Conservation (phyloP, 2,113 vertebrate genomes). For the Microcebus lehilahytsara region DNA sequence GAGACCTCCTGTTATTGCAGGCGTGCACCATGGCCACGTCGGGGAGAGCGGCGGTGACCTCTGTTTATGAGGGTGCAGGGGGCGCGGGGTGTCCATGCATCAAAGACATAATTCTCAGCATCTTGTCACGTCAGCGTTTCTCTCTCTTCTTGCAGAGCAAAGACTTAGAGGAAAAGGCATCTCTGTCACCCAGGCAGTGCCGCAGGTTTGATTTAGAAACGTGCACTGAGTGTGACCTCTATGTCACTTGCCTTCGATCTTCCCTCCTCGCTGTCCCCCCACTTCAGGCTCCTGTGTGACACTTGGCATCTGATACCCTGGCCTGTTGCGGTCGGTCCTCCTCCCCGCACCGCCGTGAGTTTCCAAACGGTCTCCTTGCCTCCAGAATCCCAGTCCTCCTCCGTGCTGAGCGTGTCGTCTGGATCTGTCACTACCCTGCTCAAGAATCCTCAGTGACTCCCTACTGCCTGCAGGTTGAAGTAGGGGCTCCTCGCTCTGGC, state of each 20-base stretch:
- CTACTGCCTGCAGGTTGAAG: not conserved
- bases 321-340: not conserved
- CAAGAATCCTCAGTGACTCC: not conserved
- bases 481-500: no score
- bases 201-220: not conserved
- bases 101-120: constrained; percentile 32
- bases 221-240: not conserved
- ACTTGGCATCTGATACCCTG: rapidly evolving
- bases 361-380: not conserved
- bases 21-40: not conserved
- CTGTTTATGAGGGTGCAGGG: not conserved
- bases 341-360: not conserved
- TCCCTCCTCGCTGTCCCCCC: not conserved
- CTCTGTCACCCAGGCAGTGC: not conserved
- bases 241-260: not conserved
- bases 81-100: constrained; percentile 45
- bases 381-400: not conserved
- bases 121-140: constrained; percentile 62
- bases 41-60: not conserved
- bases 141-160: not conserved
- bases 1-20: constrained; percentile 13
- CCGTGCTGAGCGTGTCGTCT: not conserved
- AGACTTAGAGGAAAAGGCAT: not conserved
- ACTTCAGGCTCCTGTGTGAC: not conserved
- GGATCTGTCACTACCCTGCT: not conserved